Base-by-base conservation (phyloP, 92 coral and sea anemone genomes). In the Porites divaricata region DNA sequence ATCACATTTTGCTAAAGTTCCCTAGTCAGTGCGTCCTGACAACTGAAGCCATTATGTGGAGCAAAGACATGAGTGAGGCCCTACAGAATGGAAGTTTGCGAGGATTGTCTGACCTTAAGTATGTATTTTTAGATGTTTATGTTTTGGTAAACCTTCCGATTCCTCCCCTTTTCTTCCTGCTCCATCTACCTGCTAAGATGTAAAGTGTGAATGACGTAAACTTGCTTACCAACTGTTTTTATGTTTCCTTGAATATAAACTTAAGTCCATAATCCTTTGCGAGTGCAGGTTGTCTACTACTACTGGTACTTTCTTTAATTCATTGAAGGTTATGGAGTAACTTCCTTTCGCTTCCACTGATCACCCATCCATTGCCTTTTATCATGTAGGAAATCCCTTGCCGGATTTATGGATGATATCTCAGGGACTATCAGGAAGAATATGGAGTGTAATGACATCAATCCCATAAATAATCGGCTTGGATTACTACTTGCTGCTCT, bases 1-100 rank as follows among this genome's bases (percentile, higher is more conserved):
- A 45, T 67, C 90, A 88, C 72, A 88, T 87, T 63, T 45, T 90
- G 84, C 80, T 96, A 21, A 89, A 78, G 81, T 97, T 78, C 80
- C 98, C 98, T 13, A 78, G 92, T 16, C 97, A 95, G 88, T 97
- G 99, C 76, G 81, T 97, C 25, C 87, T 85, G 21, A 87, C 90
- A 64, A 93, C 91, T n/a, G 93, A 93, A 53, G 96, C 92, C 52
- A 94, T 88, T 6, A 21, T 90, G 77, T 95, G 98, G 97, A 86
- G 79, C 70, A 81, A 81, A 21, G 80, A 88, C 70, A 91, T 97
- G 52, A 86, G 48, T 64, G 71, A 85, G 25, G 94, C 97, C 61
- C 88, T 97, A 67, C 88, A 70, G 78, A 87, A 87, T 53, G 90
- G 89, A 25, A 76, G 87, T 15, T 53, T 67, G 28, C 80, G 61